Base-by-base conservation (phyloP, 2,797 vertebrate species). In the Melanotaenia trifasciata region DNA sequence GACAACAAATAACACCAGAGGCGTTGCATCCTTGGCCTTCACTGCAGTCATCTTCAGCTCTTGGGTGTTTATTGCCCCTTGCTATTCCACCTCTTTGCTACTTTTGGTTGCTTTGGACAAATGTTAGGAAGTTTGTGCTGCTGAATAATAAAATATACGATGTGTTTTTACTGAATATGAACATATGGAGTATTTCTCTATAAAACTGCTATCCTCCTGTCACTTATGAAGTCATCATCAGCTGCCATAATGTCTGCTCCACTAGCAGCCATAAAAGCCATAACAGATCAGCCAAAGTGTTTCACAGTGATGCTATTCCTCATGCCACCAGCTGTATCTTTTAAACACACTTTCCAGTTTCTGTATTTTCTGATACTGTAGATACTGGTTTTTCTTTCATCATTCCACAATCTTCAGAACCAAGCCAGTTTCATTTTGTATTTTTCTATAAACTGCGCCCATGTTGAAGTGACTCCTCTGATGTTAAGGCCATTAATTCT, bases 1-100 rank as follows among this genome's bases (percentile, higher is more conserved):
- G n/a, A 50, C 32, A 65, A 65, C 36, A 78, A 38, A 65, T 57
- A 18, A 65, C 58, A 73, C 56, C 30, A 70, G 50, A 53, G 20
- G 54, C 38, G 72, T 57, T 43, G 28, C 26, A 67, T 58, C 32
- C 12, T 40, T 45, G 9, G 60, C 12, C 33, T 38, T 50, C 33
- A 13, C 32, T 59, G 45, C 43, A 54, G 60, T 43, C 57, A 59
- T 24, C 47, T 60, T 50, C 56, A 47, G n/a, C 24, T 24, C 56
- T 22, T 35, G 2, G 5, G 33, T 33, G 35, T 68, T 60, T 57
- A 28, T 26, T 58, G 26, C 16, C 32, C 20, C 13, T 7, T 36
- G 51, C 38, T 30, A 43, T 47, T 66, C 35, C 35, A 59, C 4
- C 12, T 40, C n/a, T 64, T 70, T 28, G 22, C 26, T 13, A 22